Conservation (phyloP, 2,113 vertebrate genomes). For the Crotalus tigris region DNA sequence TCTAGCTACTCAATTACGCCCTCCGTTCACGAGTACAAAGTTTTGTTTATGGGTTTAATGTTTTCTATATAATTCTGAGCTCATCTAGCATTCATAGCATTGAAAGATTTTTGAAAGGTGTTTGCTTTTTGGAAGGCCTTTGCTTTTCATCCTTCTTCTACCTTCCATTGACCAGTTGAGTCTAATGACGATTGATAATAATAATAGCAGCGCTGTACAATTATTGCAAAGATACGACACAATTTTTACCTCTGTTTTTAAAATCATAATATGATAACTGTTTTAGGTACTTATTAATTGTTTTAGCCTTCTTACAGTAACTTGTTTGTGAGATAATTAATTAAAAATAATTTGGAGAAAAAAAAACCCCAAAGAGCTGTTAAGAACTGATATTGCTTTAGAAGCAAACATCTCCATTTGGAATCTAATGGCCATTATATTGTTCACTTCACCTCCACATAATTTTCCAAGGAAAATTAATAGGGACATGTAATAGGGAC, state of each 20-base stretch:
- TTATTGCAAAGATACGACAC: background rate
- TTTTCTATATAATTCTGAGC: conserved; percentile 59
- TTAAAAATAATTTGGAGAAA: background rate
- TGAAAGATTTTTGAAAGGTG: background rate
- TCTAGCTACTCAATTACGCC: conserved; percentile 41
- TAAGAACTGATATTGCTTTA: conserved; percentile 10
- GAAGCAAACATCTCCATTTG: conserved; percentile 49
- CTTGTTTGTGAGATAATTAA: background rate
- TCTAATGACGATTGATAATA: background rate
- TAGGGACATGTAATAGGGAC: conserved; percentile 63
- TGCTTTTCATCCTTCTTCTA: background rate
- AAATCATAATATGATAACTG: background rate
- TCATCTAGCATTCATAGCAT: background rate
- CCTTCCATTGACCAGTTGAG: background rate
- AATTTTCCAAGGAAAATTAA: conserved; percentile 62
- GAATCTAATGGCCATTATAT: conserved; percentile 48
- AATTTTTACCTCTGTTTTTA: background rate
- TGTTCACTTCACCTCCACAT: conserved; percentile 58
- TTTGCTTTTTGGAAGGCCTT: background rate
- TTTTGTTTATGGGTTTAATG: conserved; percentile 51
- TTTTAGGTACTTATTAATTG: background rate
- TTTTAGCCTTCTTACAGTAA: background rate
- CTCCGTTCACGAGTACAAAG: conserved; percentile 16
- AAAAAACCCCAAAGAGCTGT: background rate
- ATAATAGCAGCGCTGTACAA: background rate